Evolutionary conservation across 1,140 invertebrate species (phyloP).

Genomic region (Pseudobourletiella spinata): DNA sequence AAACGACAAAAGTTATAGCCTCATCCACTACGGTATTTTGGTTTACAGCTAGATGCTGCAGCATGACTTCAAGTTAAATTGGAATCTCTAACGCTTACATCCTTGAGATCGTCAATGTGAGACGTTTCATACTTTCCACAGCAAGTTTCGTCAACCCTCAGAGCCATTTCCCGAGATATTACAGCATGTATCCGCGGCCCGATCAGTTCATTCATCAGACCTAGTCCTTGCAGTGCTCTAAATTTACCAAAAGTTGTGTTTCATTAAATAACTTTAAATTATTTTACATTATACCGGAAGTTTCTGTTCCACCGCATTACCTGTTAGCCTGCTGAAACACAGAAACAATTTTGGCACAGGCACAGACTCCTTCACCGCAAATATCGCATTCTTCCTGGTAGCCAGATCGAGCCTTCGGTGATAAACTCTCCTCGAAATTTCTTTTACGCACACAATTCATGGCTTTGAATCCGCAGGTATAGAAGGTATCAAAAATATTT

Average conservation of each 20-base stretch:
- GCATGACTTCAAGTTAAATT: too few relatives aligned
- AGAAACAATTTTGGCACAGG: conserved; percentile 61
- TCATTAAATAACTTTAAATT: too few relatives aligned
- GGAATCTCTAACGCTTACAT: too few relatives aligned
- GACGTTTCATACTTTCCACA: conserved; percentile 25
- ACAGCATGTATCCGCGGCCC: conserved; percentile 25
- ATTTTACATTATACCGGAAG: conserved; percentile 2
- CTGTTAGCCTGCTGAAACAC: conserved; percentile 69
- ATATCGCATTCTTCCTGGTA: conserved; percentile 49
- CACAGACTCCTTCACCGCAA: conserved; percentile 62
- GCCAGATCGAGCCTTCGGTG: conserved; percentile 13
- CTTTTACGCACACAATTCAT: conserved; percentile 8
- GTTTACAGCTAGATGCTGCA: too few relatives aligned
- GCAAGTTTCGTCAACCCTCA: conserved; percentile 14
- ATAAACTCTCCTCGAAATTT: neutral
- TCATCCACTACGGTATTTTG: too few relatives aligned
- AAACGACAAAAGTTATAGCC: conserved; percentile 9
- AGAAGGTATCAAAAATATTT: conserved; percentile 31
- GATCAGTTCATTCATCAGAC: conserved; percentile 42
- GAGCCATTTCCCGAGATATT: conserved; percentile 16
- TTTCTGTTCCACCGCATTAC: conserved; percentile 42
- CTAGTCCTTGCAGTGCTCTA: conserved; percentile 16
- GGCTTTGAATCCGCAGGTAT: conserved; percentile 31
- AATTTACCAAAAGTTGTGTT: too few relatives aligned
- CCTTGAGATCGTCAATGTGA: conserved; percentile 17